Evolutionary conservation across 2,797 vertebrate genomes (phyloP).

Genomic region (Macrochelys suwanniensis): DNA sequence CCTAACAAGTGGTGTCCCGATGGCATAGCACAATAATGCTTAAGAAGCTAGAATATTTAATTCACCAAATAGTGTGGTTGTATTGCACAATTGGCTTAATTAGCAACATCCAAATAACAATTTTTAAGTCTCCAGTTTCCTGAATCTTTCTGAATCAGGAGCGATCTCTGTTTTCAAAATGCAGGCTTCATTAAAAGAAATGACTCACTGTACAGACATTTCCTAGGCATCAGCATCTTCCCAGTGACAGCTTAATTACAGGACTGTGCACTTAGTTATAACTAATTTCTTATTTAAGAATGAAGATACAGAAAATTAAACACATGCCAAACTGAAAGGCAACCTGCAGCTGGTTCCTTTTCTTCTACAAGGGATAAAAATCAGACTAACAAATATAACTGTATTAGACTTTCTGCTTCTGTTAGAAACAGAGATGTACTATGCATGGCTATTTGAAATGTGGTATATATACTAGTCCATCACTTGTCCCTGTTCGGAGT

Average conservation of each 20-base stretch:
- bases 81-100: background rate
- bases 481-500: background rate
- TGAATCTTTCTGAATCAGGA: conserved; percentile 19
- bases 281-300: conserved; percentile 39
- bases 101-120: background rate
- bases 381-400: background rate
- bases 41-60: background rate
- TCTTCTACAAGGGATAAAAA: conserved; percentile 16
- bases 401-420: conserved; percentile 7
- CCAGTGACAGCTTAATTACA: conserved; percentile 25
- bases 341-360: conserved; percentile 2
- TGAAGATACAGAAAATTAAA: conserved; percentile 18
- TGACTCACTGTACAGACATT: background rate
- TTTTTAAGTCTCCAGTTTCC: background rate
- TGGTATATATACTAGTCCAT: background rate
- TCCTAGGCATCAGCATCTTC: conserved; percentile 31
- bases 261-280: background rate
- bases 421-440: background rate
- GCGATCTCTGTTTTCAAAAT: conserved; percentile 7
- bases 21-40: background rate
- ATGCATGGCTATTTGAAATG: background rate
- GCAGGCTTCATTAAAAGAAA: conserved; percentile 25
- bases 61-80: background rate
- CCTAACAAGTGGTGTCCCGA: background rate
- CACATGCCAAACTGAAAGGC: background rate